Base-by-base conservation (phyloP, 2,888 invertebrate species). In the Pristionchus entomophagus region DNA sequence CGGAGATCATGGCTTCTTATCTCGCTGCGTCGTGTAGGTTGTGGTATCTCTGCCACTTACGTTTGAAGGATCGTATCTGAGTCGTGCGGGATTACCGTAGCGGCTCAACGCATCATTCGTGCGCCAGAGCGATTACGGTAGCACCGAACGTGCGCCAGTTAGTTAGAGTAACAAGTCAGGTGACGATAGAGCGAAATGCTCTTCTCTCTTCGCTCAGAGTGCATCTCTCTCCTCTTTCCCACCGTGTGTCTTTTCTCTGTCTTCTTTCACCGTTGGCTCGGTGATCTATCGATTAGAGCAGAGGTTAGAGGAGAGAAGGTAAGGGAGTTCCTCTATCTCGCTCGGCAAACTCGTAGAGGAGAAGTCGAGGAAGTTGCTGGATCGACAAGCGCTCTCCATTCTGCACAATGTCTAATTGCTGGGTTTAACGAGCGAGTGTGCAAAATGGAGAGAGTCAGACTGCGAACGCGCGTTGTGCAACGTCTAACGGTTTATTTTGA, bases 171-270 rank as follows among this genome's bases (percentile, higher is more conserved):
- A 49, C 4, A 49, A 45, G 77, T n/a, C n/a, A 77, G 26, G 41
- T 29, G 77, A 77, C 5, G 73, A 19, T 41, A 22, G n/a, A n/a
- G 32, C n/a, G 73, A 19, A 45, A 26, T 45, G 77, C 49, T 80
- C 78, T n/a, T 51, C 78, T 26, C 51, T 80, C 51, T 32, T 32
- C 45, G 3, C n/a, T 4, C 19, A 35, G n/a, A 51, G 51, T 51
- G 51, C 51, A 80, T 22, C 78, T 51, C 49, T 45, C 49, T 77
- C 69, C 22, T n/a, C 78, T 49, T 49, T 78, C 41, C 49, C 38
- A 45, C 5, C 51, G 14, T 49, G 41, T 51, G 45, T 45, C 77
- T 77, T 73, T 45, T 45, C 59, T 41, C 38, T 19, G 8, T 45
- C 73, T n/a, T n/a, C 26, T 59, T 22, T 59, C 59, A 45, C 45